Conservation (phyloP, 2,888 invertebrate genomes). For the Adelognathus sp. region DNA sequence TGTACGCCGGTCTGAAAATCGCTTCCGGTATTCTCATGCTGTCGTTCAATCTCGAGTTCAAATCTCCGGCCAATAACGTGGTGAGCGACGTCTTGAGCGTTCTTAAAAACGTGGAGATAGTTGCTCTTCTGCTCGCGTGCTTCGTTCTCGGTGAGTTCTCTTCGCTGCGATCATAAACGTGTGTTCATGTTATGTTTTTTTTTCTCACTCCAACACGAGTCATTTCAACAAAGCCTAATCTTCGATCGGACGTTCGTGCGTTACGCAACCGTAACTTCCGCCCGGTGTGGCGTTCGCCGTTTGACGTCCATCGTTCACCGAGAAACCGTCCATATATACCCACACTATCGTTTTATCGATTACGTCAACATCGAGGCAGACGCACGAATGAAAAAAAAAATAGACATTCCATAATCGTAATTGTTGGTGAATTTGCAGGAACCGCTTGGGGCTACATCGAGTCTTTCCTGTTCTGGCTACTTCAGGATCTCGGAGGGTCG, state of each 20-base stretch:
- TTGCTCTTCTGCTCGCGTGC: slow-evolving; percentile 88
- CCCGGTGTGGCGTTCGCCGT: neutral
- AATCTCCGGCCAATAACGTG: slow-evolving; percentile 87
- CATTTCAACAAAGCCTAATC: slow-evolving; percentile 18
- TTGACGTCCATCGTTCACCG: neutral
- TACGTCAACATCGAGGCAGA: neutral
- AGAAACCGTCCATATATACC: neutral
- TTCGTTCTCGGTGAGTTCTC: slow-evolving; percentile 86
- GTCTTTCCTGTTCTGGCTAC: slow-evolving; percentile 90
- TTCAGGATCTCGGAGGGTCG: slow-evolving; percentile 89
- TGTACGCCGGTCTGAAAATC: slow-evolving; percentile 88
- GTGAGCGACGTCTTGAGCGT: slow-evolving; percentile 87
- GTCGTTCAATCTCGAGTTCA: slow-evolving; percentile 89
- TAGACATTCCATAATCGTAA: neutral
- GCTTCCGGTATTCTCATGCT: slow-evolving; percentile 87
- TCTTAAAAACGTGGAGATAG: slow-evolving; percentile 87
- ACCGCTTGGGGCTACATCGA: slow-evolving; percentile 93
- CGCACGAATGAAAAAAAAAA: neutral
- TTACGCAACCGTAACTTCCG: slow-evolving; percentile 52
- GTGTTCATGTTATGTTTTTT: slow-evolving; percentile 8
- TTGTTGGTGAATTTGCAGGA: slow-evolving; percentile 81
- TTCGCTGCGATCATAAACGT: neutral
- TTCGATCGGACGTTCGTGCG: neutral
- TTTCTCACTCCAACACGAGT: neutral
- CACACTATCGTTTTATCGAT: neutral